phyloP scores from a whole-genome alignment of 2,113 vertebrate species.

The Cynocephalus volans region DNA sequence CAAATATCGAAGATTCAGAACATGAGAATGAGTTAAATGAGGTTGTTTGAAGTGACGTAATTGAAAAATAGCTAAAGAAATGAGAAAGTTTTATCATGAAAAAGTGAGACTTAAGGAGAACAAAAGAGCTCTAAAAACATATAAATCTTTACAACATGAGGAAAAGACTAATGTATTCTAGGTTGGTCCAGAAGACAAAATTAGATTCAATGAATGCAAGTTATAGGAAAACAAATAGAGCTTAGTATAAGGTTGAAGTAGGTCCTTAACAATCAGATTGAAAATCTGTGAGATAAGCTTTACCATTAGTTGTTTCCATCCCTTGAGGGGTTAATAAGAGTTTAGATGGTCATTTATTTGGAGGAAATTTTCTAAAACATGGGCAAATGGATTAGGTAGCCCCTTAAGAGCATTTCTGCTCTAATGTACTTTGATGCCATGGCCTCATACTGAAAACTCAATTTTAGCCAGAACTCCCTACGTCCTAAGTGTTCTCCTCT shows the following conservation, averaged over 20 bases:
- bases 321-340: neutral
- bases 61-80: constrained; percentile 1
- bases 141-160: neutral
- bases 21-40: neutral
- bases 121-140: neutral
- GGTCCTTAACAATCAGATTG: neutral
- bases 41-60: neutral
- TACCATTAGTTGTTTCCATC: neutral
- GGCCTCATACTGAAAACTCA: neutral
- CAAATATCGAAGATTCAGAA: neutral
- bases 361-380: neutral
- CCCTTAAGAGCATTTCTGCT: neutral
- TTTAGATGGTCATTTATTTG: neutral
- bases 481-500: neutral
- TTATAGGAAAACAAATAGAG: neutral
- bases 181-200: neutral
- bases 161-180: neutral
- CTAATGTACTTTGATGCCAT: neutral
- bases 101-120: neutral
- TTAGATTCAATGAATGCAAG: neutral
- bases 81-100: neutral
- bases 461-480: neutral
- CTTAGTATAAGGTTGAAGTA: neutral
- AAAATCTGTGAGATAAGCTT: neutral
- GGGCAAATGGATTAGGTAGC: neutral